phyloP scores from a whole-genome alignment of 30 jellyfish, hydroid and myxozoan species.

The Cassiopea andromeda region DNA sequence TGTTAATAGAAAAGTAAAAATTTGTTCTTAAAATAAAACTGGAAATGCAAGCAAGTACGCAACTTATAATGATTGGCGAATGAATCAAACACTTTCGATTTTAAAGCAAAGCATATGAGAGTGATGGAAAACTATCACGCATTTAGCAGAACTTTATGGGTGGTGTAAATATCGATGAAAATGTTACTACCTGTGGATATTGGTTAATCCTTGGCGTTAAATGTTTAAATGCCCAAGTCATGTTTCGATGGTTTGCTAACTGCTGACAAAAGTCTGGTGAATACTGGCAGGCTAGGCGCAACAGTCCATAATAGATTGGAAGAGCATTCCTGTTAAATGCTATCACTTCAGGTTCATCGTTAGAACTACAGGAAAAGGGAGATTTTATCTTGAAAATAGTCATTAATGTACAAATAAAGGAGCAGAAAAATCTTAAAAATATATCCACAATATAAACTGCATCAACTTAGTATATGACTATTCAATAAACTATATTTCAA shows the following conservation, averaged over 20 bases:
- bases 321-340: constrained; percentile 86
- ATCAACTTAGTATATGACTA: no score
- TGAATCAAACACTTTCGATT: no score
- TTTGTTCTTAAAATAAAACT: no score
- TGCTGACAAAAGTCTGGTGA: constrained; percentile 81
- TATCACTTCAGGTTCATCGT: constrained; percentile 96
- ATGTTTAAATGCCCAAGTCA: constrained; percentile 98
- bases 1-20: no score
- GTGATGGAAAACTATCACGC: no score
- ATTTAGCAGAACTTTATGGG: not conserved
- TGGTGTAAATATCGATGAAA: not conserved
- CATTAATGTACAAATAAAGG: not conserved
- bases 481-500: no score
- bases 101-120: no score
- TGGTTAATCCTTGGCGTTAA: constrained; percentile 86
- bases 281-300: constrained; percentile 85
- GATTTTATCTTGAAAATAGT: not conserved
- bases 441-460: no score
- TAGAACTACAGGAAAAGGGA: constrained; percentile 65
- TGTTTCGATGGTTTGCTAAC: constrained; percentile 86
- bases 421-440: not conserved
- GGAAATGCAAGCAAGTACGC: no score
- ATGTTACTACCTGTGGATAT: constrained; percentile 82
- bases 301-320: constrained; percentile 89
- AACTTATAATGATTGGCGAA: no score